Evolutionary conservation across 2,797 vertebrate genomes (phyloP), one percentile per base, ranked within the genome.

Genomic region (Zenarchopterus dispar): DNA sequence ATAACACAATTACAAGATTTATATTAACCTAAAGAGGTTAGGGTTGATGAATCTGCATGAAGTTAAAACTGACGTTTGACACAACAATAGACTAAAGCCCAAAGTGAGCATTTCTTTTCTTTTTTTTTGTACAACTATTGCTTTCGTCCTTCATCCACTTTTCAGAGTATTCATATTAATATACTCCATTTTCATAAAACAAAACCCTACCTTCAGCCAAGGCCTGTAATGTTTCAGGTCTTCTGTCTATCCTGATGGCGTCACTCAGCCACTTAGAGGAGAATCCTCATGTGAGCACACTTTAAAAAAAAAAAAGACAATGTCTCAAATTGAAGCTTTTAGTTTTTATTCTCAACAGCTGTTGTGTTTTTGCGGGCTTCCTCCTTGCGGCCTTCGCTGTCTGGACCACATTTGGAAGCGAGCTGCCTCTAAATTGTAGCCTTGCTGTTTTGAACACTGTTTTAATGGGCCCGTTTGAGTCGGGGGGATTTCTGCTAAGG

Each of bases 351-450:
- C 76, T 85, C 85, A 78, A 77, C 85, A 89, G 87, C 86, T 91
- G 85, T 78, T 76, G 79, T 84, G 80, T 89, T 85, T 88, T 87
- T 89, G 70, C 80, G 81, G 84, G 79, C 71, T 89, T 88, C 86
- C 84, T 90, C 89, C 71, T 84, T 78, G 85, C 70, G 71, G 85
- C 79, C 78, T 82, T 90, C 81, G 74, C 78, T 89, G 81, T 90
- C 89, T 93, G 82, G 62, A 80, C 90, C 89, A 85, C 73, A 90
- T 91, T 90, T 91, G 78, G 80, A 82, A 80, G 61, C 78, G 75
- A 81, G 87, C 80, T 81, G 51, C 17, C 74, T 82, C 70, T 86
- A 91, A 92, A 88, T 73, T 86, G 59, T 88, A 81, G 79, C 64
- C 88, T 84, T 69, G 88, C 36, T 83, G 78, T 89, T 89, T 78